Base-by-base conservation (phyloP, 2,888 invertebrate species). In the Plagiodera versicolora region DNA sequence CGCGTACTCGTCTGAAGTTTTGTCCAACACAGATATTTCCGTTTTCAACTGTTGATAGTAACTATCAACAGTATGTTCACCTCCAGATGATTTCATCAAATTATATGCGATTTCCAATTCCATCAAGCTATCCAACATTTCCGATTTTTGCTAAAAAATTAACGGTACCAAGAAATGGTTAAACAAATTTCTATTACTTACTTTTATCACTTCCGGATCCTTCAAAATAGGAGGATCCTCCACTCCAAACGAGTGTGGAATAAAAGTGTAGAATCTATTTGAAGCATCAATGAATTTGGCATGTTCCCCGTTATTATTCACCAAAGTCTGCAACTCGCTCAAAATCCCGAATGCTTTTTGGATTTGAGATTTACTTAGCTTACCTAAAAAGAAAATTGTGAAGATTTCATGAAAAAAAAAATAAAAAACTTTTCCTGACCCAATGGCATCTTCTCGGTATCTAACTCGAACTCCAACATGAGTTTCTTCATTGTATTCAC, bases 391-490 rank as follows among this genome's bases (percentile, higher is more conserved):
- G 1, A 10, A 24, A 47, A 11, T 32, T 6, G 10, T 32, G 10
- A 10, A 10, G 9, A 8, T 39, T 10, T 1, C 5, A 2, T 14
- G 8, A 39, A 39, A 39, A 5, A 14, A n/a, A 45, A 45, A 45
- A 45, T n/a, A 45, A 45, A 45, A n/a, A n/a, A n/a, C n/a, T 45
- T 45, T n/a, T 10, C 17, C 44, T 46, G 50, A 18, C 98, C 99
- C 8, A 99, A 82, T 0, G 99, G 99, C 98, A 99, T 98, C 81
- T 98, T 98, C 65, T 96, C 95, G 71, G 93, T 87, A 79, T 99
- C 98, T 69, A 99, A 83, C 83, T 99, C 96, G 81, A 96, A 98
- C 77, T 98, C 96, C 75, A 92, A 79, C 87, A 99, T 88, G 0
- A 94, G 90, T 76, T 88, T 88, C 77, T 95, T 95, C 98, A 99